Conservation (phyloP, 2,888 invertebrate genomes). For the Meteorus colon region DNA sequence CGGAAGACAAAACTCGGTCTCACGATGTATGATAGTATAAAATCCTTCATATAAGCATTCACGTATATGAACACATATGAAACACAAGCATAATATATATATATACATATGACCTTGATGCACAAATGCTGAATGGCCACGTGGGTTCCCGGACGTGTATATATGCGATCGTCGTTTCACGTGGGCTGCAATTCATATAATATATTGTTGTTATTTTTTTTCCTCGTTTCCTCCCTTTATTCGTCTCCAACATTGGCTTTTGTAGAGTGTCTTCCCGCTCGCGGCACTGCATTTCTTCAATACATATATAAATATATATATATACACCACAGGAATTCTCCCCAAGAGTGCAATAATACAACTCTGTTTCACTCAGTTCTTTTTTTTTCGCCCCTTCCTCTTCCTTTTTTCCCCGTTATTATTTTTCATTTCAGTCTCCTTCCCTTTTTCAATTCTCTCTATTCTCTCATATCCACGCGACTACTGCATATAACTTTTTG, state of each 20-base stretch:
- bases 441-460: constrained; percentile 27
- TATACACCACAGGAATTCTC: not conserved
- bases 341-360: not conserved
- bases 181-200: constrained; percentile 52
- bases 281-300: not conserved
- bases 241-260: constrained; percentile 7
- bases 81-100: not conserved
- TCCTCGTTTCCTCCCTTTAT: constrained; percentile 45
- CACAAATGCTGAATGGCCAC: constrained; percentile 44
- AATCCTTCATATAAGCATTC: constrained; percentile 30
- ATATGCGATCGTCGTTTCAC: constrained; percentile 54
- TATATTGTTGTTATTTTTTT: constrained; percentile 37
- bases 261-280: not conserved
- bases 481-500: constrained; percentile 15
- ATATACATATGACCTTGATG: constrained; percentile 6
- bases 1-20: constrained; percentile 55
- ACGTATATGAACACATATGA: too few relatives aligned
- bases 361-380: constrained; percentile 39
- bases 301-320: not conserved
- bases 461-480: constrained; percentile 15
- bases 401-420: constrained; percentile 35
- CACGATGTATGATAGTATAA: constrained; percentile 49
- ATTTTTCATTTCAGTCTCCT: constrained; percentile 11
- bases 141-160: constrained; percentile 56
- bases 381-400: constrained; percentile 21